phyloP scores from a whole-genome alignment of 30 jellyfish, hydroid and myxozoan genomes.

The Nemopilema nomurai region DNA sequence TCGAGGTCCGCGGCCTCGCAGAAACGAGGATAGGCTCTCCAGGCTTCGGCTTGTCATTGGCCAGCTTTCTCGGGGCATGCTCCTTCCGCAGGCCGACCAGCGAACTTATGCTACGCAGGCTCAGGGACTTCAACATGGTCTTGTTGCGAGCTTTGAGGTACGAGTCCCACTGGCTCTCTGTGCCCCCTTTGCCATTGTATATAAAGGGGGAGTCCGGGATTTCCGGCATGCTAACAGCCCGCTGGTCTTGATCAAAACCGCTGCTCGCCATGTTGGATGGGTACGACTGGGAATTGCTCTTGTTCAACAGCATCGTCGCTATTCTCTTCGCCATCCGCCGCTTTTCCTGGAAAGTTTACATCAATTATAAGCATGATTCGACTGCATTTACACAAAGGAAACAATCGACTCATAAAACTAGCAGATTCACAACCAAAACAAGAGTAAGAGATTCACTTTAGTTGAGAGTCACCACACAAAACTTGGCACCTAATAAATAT shows the following conservation, averaged over 20 bases:
- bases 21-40: slow-evolving; percentile 82
- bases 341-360: slow-evolving; percentile 84
- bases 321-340: slow-evolving; percentile 84
- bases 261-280: slow-evolving; percentile 13
- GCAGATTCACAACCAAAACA: too few species aligned
- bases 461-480: too few species aligned
- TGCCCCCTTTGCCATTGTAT: neutral
- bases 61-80: slow-evolving; percentile 11
- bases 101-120: slow-evolving; percentile 33
- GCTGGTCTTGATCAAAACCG: slow-evolving; percentile 11
- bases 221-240: slow-evolving; percentile 70
- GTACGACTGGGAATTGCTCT: slow-evolving; percentile 55
- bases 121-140: slow-evolving; percentile 14
- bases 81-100: slow-evolving; percentile 27
- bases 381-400: too few species aligned
- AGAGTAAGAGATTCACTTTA: too few species aligned
- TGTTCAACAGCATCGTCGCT: slow-evolving; percentile 66
- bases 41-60: slow-evolving; percentile 56
- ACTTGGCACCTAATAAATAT: too few species aligned
- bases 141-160: slow-evolving; percentile 26
- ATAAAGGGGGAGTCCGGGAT: slow-evolving; percentile 55
- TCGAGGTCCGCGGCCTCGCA: slow-evolving; percentile 71
- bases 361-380: too few species aligned
- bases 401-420: too few species aligned
- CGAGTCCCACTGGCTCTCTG: neutral